Evolutionary conservation across 2,113 vertebrate species (phyloP).

Genomic region (Odocoileus hemionus): DNA sequence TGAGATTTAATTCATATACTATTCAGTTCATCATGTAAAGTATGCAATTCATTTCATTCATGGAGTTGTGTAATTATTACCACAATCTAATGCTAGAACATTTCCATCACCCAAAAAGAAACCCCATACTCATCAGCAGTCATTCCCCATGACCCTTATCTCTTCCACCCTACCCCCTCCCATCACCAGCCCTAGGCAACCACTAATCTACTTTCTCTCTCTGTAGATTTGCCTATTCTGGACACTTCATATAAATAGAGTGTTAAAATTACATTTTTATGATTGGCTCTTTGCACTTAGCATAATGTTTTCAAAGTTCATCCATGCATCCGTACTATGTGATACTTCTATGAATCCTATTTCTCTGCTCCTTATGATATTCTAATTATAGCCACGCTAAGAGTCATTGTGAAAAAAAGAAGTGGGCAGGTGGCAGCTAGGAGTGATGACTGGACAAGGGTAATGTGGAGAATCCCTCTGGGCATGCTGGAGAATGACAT

Average conservation of each 20-base stretch:
- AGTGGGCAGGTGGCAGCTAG: background rate
- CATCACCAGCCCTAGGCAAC: background rate
- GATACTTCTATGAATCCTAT: background rate
- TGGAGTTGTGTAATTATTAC: background rate
- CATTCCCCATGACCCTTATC: fast-evolving
- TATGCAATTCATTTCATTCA: background rate
- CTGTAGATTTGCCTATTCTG: background rate
- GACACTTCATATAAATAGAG: background rate
- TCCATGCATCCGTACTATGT: fast-evolving
- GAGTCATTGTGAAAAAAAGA: background rate
- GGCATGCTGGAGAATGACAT: background rate
- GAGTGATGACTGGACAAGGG: background rate
- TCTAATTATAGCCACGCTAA: background rate
- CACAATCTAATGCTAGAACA: background rate
- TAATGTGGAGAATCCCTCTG: background rate
- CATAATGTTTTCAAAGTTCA: background rate
- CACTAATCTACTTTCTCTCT: background rate
- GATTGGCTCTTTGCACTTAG: background rate
- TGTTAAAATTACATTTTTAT: background rate
- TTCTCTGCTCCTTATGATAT: background rate
- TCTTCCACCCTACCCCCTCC: no score
- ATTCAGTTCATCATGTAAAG: background rate
- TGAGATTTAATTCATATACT: background rate
- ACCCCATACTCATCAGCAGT: background rate
- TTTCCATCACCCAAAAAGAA: background rate